Evolutionary conservation across 2,888 invertebrate genomes (phyloP).

Genomic region (Flexamia atlantica): DNA sequence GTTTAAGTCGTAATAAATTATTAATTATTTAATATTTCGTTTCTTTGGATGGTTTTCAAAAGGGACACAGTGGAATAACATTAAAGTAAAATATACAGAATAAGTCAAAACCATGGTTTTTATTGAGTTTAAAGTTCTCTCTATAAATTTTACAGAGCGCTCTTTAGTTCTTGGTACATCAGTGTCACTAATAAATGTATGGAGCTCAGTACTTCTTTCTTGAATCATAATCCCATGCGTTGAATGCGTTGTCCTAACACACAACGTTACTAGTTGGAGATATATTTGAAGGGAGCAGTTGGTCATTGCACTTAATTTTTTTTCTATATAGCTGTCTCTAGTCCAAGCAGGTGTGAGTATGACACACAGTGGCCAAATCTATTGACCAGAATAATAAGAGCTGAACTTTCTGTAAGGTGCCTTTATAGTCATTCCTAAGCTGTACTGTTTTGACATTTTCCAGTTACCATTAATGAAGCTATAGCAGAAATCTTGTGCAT

Average conservation of each 20-base stretch:
- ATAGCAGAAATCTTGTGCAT: slow-evolving; percentile 15
- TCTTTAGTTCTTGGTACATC: too few species aligned
- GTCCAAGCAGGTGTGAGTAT: not conserved
- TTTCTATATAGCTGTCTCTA: not conserved
- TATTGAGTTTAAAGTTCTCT: too few species aligned
- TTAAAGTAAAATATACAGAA: too few species aligned
- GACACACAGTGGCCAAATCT: slow-evolving; percentile 19
- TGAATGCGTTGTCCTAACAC: not conserved
- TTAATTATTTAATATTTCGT: too few species aligned
- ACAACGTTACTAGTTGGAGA: slow-evolving; percentile 7
- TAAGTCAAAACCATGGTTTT: too few species aligned
- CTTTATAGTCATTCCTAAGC: slow-evolving; percentile 26
- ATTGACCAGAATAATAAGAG: slow-evolving; percentile 1
- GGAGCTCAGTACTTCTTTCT: too few species aligned
- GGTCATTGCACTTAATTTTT: slow-evolving; percentile 29
- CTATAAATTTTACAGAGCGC: too few species aligned
- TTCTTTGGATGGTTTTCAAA: too few species aligned
- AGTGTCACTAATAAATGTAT: too few species aligned
- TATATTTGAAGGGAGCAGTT: slow-evolving; percentile 5
- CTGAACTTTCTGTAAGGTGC: slow-evolving; percentile 22
- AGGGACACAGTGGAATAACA: too few species aligned
- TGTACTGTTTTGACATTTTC: slow-evolving; percentile 3
- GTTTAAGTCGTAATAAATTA: too few species aligned
- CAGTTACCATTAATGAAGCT: not conserved
- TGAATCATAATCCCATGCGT: too few species aligned